Evolutionary conservation across 2,113 vertebrate genomes (phyloP).

Genomic region (Tretioscincus oriximinensis): DNA sequence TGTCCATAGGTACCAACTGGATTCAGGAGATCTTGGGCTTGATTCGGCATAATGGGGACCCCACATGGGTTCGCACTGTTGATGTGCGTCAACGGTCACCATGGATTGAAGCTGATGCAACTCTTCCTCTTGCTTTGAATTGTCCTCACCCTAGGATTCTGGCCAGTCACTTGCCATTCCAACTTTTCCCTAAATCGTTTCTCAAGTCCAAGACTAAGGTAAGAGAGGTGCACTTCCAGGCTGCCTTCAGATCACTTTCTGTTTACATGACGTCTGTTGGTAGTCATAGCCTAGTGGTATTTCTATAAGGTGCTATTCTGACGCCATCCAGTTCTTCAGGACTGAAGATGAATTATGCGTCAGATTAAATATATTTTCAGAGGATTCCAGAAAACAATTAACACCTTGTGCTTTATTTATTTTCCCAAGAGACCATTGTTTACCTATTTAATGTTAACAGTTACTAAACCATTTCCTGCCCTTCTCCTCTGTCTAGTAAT

Average conservation of each 20-base stretch:
- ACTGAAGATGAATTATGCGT: no score
- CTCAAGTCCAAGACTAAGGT: background rate
- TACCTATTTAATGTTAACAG: no score
- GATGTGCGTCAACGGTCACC: rapidly evolving
- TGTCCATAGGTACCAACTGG: background rate
- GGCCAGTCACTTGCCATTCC: background rate
- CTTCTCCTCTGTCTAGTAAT: no score
- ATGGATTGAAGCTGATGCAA: background rate
- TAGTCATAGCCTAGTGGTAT: background rate
- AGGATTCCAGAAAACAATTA: no score
- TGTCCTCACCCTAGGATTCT: background rate
- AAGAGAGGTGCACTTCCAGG: background rate
- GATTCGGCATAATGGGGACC: background rate
- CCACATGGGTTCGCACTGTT: background rate
- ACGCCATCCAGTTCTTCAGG: no score
- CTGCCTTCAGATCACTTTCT: background rate
- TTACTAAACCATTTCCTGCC: no score
- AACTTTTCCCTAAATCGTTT: conserved; percentile 8
- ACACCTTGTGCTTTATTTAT: no score
- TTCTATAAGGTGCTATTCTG: background rate
- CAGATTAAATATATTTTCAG: no score
- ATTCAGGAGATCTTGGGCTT: conserved; percentile 7
- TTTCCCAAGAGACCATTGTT: no score
- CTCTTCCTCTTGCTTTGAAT: background rate
- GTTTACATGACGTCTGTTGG: background rate